Evolutionary conservation across 2,888 invertebrate genomes (phyloP).

Genomic region (Lathronympha strigana): DNA sequence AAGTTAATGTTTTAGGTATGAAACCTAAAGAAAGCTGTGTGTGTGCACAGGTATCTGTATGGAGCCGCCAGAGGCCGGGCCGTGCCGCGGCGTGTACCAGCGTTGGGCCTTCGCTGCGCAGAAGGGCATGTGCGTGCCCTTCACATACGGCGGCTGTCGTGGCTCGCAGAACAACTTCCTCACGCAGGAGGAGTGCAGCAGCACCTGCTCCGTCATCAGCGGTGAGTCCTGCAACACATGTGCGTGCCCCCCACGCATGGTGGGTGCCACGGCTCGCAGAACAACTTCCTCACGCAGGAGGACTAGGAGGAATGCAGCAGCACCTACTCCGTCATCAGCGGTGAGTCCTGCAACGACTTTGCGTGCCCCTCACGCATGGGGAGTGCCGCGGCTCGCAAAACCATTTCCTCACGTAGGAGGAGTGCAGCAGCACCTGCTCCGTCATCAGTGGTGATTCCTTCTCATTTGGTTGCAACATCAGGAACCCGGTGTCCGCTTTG

Average conservation of each 20-base stretch:
- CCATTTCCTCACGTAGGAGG: conserved; percentile 92
- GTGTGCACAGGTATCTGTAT: conserved; percentile 89
- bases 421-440: conserved; percentile 89
- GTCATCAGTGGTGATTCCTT: conserved; percentile 84
- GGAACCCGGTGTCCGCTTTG: too few species aligned
- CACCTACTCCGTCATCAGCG: conserved; percentile 87
- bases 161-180: conserved; percentile 97
- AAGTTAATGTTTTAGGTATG: background rate
- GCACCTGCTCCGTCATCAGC: conserved; percentile 86
- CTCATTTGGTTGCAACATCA: too few species aligned
- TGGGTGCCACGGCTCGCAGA: conserved; percentile 94
- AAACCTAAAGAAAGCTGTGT: background rate
- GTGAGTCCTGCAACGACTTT: conserved; percentile 86
- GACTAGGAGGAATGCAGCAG: conserved; percentile 86
- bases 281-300: conserved; percentile 93
- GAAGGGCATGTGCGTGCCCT: conserved; percentile 92
- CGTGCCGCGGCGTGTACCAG: conserved; percentile 93
- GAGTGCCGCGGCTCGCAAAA: conserved; percentile 96
- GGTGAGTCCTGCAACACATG: conserved; percentile 78
- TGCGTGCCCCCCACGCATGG: conserved; percentile 96
- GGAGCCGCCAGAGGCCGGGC: conserved; percentile 90
- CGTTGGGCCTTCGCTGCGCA: conserved; percentile 93
- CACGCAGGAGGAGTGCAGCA: conserved; percentile 89
- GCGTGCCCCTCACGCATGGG: conserved; percentile 94
- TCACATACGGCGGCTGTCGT: conserved; percentile 94